A percentile compares a stretch with the other conserved stretches of the same genome.
These are phyloP conservation scores for Callocephalon fimbriatum DNA, from an alignment of 2,113 vertebrate species.

Conservation along the genomic window DNA sequence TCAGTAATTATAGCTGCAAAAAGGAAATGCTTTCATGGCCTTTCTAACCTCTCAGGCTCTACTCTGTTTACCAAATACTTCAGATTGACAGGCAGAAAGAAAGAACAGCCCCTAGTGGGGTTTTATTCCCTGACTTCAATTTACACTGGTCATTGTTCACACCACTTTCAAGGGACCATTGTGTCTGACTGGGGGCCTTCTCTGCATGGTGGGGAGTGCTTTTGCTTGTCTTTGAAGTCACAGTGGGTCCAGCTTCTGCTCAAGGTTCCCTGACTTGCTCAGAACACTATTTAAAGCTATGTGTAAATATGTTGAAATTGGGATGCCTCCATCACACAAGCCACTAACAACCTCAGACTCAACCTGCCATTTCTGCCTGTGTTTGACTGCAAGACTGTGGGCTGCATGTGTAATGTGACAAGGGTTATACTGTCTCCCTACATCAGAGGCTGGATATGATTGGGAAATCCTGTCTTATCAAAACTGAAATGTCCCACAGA, in stretches of 20 bases:
- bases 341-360: not conserved
- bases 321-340: not conserved
- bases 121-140: not conserved
- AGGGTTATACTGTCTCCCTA: not conserved
- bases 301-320: not conserved
- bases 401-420: not conserved
- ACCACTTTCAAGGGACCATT: not conserved
- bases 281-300: not conserved
- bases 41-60: not conserved
- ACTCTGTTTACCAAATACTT: not conserved
- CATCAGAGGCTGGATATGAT: not conserved
- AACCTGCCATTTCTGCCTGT: not conserved
- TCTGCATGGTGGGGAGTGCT: not conserved
- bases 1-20: slow-evolving; percentile 43
- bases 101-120: not conserved
- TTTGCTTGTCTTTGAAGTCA: not conserved
- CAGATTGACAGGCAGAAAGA: not conserved
- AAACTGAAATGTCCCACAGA: not conserved
- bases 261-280: not conserved
- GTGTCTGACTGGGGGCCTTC: not conserved
- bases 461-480: not conserved
- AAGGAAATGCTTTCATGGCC: not conserved
- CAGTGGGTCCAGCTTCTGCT: not conserved
- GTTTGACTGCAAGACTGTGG: not conserved
- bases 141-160: not conserved